These are phyloP conservation scores for Myotis findleyi DNA, from an alignment of 2,797 vertebrate genomes.

Conservation along the genomic window DNA sequence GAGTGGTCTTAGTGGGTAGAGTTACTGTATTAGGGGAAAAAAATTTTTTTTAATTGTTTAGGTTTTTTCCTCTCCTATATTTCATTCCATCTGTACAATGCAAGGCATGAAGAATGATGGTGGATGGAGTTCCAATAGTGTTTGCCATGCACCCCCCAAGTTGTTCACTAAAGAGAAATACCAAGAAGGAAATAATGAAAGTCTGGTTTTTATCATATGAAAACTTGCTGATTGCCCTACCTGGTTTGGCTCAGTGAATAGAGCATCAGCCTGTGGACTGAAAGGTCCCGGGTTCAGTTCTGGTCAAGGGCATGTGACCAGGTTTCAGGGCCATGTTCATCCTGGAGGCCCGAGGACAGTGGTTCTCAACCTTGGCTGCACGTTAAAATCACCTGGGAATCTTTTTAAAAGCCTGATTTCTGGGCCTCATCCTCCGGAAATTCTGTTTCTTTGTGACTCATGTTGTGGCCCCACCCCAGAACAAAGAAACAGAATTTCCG, in stretches of 20 bases:
- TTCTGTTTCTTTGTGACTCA: too few species aligned
- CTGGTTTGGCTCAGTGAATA: too few species aligned
- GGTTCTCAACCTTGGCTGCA: too few species aligned
- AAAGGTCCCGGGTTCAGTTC: too few species aligned
- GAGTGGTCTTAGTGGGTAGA: constrained; percentile 44
- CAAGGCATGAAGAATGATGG: not conserved
- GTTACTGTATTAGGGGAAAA: constrained; percentile 48
- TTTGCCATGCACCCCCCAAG: constrained; percentile 43
- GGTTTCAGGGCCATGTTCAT: not conserved
- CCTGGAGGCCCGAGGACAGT: not conserved
- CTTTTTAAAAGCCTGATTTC: too few species aligned
- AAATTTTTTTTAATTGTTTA: not conserved
- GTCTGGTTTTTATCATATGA: not conserved
- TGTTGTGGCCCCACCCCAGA: too few species aligned
- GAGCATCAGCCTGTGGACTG: too few species aligned
- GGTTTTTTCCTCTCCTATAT: not conserved
- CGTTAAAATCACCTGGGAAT: too few species aligned
- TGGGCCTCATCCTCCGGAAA: too few species aligned
- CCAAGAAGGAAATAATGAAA: constrained; percentile 4
- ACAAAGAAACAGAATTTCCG: too few species aligned
- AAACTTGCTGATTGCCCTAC: not conserved
- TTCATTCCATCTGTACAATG: constrained; percentile 33
- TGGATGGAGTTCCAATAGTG: not conserved
- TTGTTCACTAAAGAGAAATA: constrained; percentile 33
- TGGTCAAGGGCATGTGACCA: too few species aligned